Base-by-base conservation (phyloP, 2,113 vertebrate genomes). In the Pygoscelis antarcticus region DNA sequence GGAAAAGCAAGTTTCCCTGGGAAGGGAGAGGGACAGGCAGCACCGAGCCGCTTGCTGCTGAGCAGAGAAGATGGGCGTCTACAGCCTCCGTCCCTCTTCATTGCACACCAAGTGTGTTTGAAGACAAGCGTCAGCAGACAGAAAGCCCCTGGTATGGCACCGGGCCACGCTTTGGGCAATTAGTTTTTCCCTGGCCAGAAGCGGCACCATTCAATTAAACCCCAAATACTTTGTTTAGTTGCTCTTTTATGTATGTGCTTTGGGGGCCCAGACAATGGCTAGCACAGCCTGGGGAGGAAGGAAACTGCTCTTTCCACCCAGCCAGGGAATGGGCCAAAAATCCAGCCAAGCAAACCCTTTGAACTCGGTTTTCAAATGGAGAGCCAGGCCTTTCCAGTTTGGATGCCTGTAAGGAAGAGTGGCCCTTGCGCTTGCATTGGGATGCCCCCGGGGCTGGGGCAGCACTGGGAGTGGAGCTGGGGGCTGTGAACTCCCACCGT, bases 241-340 rank as follows among this genome's bases (percentile, higher is more conserved):
- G 93, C 49, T 92, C 81, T 96, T 96, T 96, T 76, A 46, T 77
- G 89, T 72, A 2, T 69, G 82, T 86, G 74, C 89, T 91, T 14
- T 68, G 52, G 88, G 92, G 89, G 91, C 94, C 89, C 74, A 82
- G 83, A 96, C 93, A 94, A 96, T 96, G 93, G 91, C 74, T 18
- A 84, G 74, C 30, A 3, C 2, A 26, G 86, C 83, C 29, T 76
- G 89, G 46, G 65, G 87, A 97, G 97, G 95, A 97, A 97, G 96
- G 94, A 96, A 97, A 82, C 81, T 4, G 1, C 38, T 87, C 80
- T 94, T 96, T 90, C 95, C 92, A 95, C 95, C 94, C 95, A 95
- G 76, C 55, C 77, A 90, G 76, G 65, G 94, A 90, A 78, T 47
- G 2, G 0, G 94, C 92, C 95, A 90, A 72, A 90, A 96, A 55